A percentile compares a stretch with the other conserved stretches of the same genome.
Evolutionary conservation across 2,113 vertebrate genomes (phyloP).

Genomic region (Laterallus jamaicensis): DNA sequence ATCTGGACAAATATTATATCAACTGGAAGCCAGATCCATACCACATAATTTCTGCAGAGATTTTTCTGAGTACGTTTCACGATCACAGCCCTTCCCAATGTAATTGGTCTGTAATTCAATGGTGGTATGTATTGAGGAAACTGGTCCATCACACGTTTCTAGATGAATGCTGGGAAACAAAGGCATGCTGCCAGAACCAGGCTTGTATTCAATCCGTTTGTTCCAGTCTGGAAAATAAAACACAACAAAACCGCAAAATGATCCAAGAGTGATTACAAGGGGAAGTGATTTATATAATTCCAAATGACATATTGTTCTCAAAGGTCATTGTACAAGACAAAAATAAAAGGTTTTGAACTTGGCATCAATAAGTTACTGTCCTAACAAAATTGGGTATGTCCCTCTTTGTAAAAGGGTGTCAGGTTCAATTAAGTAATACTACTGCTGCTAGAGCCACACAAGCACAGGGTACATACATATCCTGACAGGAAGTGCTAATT

Average conservation of each 20-base stretch:
- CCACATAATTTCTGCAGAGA: constrained; percentile 94
- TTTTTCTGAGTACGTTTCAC: constrained; percentile 93
- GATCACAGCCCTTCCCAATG: constrained; percentile 92
- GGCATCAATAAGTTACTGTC: not conserved
- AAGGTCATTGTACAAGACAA: not conserved
- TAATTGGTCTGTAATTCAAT: constrained; percentile 91
- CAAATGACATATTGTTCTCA: not conserved
- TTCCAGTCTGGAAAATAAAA: constrained; percentile 83
- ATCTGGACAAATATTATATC: not conserved
- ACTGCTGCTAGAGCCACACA: not conserved
- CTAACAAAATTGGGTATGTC: not conserved
- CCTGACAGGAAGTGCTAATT: not conserved
- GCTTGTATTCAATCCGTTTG: constrained; percentile 90
- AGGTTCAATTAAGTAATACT: not conserved
- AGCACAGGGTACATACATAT: not conserved
- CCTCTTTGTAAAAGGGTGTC: not conserved
- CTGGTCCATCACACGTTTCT: constrained; percentile 90
- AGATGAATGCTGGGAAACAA: constrained; percentile 92
- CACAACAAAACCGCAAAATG: not conserved
- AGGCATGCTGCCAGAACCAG: constrained; percentile 88
- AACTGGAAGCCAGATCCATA: constrained; percentile 63
- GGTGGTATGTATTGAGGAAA: constrained; percentile 88
- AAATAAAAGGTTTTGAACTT: not conserved
- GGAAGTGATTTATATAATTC: not conserved
- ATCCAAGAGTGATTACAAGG: not conserved